Base-by-base conservation (phyloP, 2,888 invertebrate species). In the Drosophila borborema region DNA sequence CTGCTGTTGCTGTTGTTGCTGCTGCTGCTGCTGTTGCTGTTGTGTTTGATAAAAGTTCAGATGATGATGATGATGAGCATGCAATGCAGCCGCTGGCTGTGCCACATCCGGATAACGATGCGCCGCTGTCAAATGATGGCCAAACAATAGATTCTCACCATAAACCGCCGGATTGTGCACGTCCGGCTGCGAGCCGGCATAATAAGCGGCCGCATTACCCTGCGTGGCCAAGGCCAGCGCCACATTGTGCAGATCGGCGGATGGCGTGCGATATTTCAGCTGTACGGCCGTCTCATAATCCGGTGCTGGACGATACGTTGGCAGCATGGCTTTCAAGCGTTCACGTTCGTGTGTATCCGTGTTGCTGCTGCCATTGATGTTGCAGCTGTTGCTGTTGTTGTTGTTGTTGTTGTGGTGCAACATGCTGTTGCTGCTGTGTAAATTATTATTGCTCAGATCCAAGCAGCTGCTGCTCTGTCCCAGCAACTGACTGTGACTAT, bases 241-340 rank as follows among this genome's bases (percentile, higher is more conserved):
- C 23, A 92, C 80, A 63, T 92, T 91, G 48, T 93, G 92, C 65
- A 92, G 72, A 77, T 94, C 94, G 64, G 93, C 93, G n/a, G 94
- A 93, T n/a, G 94, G 94, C 36, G 94, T 95, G 55, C 95, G 94
- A 92, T 97, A 96, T 91, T 86, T 86, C 87, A 97, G 96, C 91
- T 97, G 97, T 72, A 99, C 95, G 16, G 98, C 98, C 0, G 98
- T 97, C 91, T 98, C 98, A 93, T 99, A 99, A 93, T 98, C 98
- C 0, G 99, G 99, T 2, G 98, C 98, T 0, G 97, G 97, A 3
- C 98, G 95, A 92, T 97, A 97, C 0, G 96, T 96, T 0, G 97
- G 97, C n/a, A 97, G 92, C 76, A 97, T 94, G 18, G 96, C 96
- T 86, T 97, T 95, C 81, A 94, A 93, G 86, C 94, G 94, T 74